Evolutionary conservation across 2,888 invertebrate species (phyloP), one percentile per base, ranked within the genome.

Genomic region (Platycheirus rosarum): DNA sequence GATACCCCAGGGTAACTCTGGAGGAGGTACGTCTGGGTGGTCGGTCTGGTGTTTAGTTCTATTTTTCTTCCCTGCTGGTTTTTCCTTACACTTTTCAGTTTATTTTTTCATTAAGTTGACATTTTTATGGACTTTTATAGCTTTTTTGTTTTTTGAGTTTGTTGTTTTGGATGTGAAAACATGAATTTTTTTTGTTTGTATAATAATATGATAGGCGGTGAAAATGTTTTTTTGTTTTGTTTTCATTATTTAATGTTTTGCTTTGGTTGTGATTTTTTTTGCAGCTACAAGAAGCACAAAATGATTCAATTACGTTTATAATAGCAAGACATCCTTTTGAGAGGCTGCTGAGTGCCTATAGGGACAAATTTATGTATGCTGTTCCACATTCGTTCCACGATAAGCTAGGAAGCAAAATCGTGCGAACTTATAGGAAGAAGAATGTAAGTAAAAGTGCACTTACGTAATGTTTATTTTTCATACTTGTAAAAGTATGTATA

Each of bases 251-350:
- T 13, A 18, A 23, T 40, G 7, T 20, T 51, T 85, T n/a, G n/a
- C n/a, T n/a, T n/a, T n/a, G n/a, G n/a, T n/a, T n/a, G n/a, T n/a
- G n/a, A n/a, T n/a, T n/a, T n/a, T n/a, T n/a, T n/a, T n/a, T n/a
- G n/a, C 85, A 91, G 93, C 92, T 96, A 70, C 93, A 92, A 87
- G 93, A 93, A 86, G 95, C 95, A 60, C 93, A 96, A 89, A 93
- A 93, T 85, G 94, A 94, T 88, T 95, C 95, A 66, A 92, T 95
- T 85, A 94, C 96, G 76, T 96, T 96, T 90, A 92, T 96, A 84
- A 96, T 96, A 84, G 95, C 95, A 6, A 92, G 96, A 85, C 96
- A 96, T 91, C 96, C 96, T 1, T 92, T 96, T 85, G 96, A 96
- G 89, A 92, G 94, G 86, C 91, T 96, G 80, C 93, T 96, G 70